These are phyloP conservation scores for Temnothorax curvispinosus DNA, from an alignment of 1,140 invertebrate species.

Conservation along the genomic window DNA sequence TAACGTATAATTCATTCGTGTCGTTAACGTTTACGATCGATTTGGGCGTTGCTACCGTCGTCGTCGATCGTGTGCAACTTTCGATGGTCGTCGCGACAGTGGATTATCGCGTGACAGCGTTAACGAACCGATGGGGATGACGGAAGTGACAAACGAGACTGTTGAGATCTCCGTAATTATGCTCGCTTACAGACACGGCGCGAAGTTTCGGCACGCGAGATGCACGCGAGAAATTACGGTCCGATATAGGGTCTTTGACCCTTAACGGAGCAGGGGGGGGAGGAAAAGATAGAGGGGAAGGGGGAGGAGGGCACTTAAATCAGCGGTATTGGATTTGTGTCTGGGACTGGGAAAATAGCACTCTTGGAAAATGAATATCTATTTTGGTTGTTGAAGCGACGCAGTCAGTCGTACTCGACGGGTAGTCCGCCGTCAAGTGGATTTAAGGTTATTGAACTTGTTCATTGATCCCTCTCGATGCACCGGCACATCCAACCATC, in stretches of 20 bases:
- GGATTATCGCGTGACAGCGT: conserved; percentile 1
- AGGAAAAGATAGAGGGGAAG: not conserved
- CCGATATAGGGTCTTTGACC: conserved; percentile 62
- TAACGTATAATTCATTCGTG: not conserved
- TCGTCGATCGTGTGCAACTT: not conserved
- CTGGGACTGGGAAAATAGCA: conserved; percentile 72
- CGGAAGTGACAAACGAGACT: conserved; percentile 15
- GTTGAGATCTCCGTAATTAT: conserved; percentile 23
- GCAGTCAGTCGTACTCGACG: conserved; percentile 64
- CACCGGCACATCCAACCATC: conserved; percentile 41
- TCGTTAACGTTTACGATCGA: not conserved
- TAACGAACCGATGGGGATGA: not conserved
- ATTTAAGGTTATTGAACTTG: conserved; percentile 85
- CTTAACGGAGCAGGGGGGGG: not conserved
- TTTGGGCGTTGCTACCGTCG: not conserved
- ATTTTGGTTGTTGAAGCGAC: conserved; percentile 75
- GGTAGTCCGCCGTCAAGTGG: conserved; percentile 79
- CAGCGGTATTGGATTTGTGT: conserved; percentile 73
- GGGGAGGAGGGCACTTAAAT: conserved; percentile 60
- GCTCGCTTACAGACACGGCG: not conserved
- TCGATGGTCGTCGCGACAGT: not conserved
- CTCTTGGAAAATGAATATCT: conserved; percentile 76
- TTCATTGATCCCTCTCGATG: conserved; percentile 80
- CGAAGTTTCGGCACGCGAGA: not conserved
- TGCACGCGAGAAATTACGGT: conserved; percentile 11